Base-by-base conservation (phyloP, 2,113 vertebrate genomes). In the Hyaena hyaena region DNA sequence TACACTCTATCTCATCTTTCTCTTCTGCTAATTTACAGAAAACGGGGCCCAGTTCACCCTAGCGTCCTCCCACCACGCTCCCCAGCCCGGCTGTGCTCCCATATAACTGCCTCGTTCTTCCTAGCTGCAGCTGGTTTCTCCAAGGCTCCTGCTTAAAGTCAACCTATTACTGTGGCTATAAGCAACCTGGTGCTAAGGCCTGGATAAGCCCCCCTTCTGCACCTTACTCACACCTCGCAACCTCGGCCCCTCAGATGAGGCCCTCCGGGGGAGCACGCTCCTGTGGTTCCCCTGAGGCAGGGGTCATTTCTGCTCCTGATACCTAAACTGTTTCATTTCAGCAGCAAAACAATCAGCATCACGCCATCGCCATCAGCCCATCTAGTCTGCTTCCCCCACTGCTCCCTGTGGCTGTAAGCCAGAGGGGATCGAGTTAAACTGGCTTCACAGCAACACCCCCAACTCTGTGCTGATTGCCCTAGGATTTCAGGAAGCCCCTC, bases 141-240 rank as follows among this genome's bases (percentile, higher is more conserved):
- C 90, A 82, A 96, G 95, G 92, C 92, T 92, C 76, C 74, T 77
- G 96, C 90, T 97, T 90, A 55, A 93, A 96, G 95, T 96, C 90
- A 26, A 7, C 21, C 0, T 23, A 4, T 71, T 26, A 43, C 7
- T 35, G 53, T n/a, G 81, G 87, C 93, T 96, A 9, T 45, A 85
- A 96, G 98, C 94, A 86, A 95, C 85, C 93, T 39, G 93, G 92
- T 92, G 92, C 90, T 95, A 83, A 2, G 26, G 96, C 96, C 94
- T 97, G 94, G 96, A 94, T 76, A 85, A 97, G 94, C 69, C 80
- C 74, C 55, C 35, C 55, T 89, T 43, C 74, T 73, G 43, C 61
- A 12, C 84, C 53, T 73, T 65, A 6, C 4, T 81, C 31, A 24
- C 55, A 58, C 45, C 82, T 86, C 16, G 3, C 26, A 14, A 31